phyloP scores from a whole-genome alignment of 2,797 vertebrate species.

The Gobionotothen gibberifrons region DNA sequence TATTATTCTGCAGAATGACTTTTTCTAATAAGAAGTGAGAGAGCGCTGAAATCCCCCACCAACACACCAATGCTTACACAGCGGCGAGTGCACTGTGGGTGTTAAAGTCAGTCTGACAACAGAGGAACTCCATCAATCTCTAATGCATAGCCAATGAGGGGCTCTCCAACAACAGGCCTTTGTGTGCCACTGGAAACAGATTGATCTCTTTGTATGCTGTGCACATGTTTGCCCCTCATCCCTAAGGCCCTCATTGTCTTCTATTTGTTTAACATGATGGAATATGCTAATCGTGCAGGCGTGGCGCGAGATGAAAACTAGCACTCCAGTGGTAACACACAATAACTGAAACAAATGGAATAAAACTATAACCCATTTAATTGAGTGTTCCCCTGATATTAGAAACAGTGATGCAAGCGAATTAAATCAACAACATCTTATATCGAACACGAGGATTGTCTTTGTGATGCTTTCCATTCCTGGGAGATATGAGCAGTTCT shows the following conservation, averaged over 20 bases:
- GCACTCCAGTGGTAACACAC: conserved; percentile 25
- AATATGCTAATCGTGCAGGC: conserved; percentile 76
- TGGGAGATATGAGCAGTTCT: background rate
- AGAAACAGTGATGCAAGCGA: conserved; percentile 39
- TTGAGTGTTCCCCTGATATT: conserved; percentile 63
- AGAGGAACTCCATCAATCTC: conserved; percentile 66
- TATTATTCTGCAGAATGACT: conserved; percentile 25
- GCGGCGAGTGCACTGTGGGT: conserved; percentile 22
- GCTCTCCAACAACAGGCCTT: conserved; percentile 49
- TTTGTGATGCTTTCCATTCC: conserved; percentile 24
- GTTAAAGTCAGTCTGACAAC: conserved; percentile 56
- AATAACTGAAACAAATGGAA: conserved; percentile 36
- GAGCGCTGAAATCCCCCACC: background rate
- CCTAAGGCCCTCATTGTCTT: conserved; percentile 75
- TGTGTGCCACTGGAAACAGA: conserved; percentile 60
- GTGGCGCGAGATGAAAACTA: conserved; percentile 53
- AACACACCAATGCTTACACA: conserved; percentile 15
- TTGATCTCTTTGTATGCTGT: conserved; percentile 72
- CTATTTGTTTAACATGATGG: conserved; percentile 83
- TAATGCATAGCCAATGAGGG: conserved; percentile 67
- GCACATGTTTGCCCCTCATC: conserved; percentile 60
- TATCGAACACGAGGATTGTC: conserved; percentile 27
- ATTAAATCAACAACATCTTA: conserved; percentile 59
- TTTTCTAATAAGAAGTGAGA: conserved; percentile 17
- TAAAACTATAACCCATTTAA: conserved; percentile 63